These are phyloP conservation scores for Anthophora plumipes DNA, from an alignment of 2,888 invertebrate species.

Conservation along the genomic window DNA sequence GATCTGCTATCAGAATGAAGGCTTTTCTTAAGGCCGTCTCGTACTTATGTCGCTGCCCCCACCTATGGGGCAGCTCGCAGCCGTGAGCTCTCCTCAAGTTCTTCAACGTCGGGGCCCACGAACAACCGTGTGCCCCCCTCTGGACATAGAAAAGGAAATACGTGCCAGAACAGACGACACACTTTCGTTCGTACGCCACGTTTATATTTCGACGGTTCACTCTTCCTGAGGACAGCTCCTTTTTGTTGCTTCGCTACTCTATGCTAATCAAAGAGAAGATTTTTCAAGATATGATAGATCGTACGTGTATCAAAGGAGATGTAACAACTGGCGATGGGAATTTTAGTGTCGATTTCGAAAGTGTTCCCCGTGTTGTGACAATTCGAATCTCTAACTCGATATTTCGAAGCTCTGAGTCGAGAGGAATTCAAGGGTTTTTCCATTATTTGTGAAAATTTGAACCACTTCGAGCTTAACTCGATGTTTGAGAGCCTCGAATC, in stretches of 20 bases:
- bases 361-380: too few relatives aligned
- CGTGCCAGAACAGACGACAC: slow-evolving; percentile 65
- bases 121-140: slow-evolving; percentile 65
- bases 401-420: too few relatives aligned
- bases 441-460: too few relatives aligned
- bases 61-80: slow-evolving; percentile 63
- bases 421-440: too few relatives aligned
- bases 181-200: slow-evolving; percentile 64
- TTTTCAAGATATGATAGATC: background rate
- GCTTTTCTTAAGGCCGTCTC: slow-evolving; percentile 82
- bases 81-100: slow-evolving; percentile 52
- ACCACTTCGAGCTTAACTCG: too few relatives aligned
- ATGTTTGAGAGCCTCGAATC: too few relatives aligned
- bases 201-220: slow-evolving; percentile 37
- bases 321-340: too few relatives aligned
- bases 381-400: too few relatives aligned
- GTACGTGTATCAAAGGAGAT: background rate
- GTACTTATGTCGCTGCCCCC: slow-evolving; percentile 83
- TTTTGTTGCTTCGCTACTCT: slow-evolving; percentile 33
- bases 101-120: slow-evolving; percentile 47
- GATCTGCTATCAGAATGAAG: slow-evolving; percentile 83
- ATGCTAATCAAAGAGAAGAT: too few relatives aligned
- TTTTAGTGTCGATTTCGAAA: too few relatives aligned
- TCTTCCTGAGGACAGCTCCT: slow-evolving; percentile 1
- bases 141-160: slow-evolving; percentile 65